Percentiles rank a stretch among this genome's conserved stretches.
Evolutionary conservation across 2,113 vertebrate genomes (phyloP).

Genomic region (Cynocephalus volans): DNA sequence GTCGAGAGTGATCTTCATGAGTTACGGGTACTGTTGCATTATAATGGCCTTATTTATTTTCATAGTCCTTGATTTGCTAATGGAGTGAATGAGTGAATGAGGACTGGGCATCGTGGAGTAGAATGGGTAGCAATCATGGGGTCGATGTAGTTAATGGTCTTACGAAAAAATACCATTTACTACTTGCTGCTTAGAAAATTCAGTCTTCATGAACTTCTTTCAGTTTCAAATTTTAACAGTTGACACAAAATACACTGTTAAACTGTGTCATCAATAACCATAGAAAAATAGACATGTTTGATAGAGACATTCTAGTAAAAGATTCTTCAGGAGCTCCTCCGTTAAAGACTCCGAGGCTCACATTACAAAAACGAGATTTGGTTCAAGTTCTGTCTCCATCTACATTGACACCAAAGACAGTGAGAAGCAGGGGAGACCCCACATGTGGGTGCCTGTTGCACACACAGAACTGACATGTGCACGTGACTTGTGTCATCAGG

Average conservation of each 20-base stretch:
- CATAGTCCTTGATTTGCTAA: constrained; percentile 43
- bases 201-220: constrained; percentile 87
- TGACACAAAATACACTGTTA: constrained; percentile 91
- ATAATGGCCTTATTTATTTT: not conserved
- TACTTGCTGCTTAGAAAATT: constrained; percentile 89
- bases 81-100: not conserved
- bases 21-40: not conserved
- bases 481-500: constrained; percentile 57
- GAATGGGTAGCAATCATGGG: constrained; percentile 27
- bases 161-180: constrained; percentile 86
- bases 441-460: constrained; percentile 74
- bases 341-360: constrained; percentile 87
- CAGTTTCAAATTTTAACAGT: constrained; percentile 87
- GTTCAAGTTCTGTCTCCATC: constrained; percentile 86
- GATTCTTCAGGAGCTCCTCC: constrained; percentile 84
- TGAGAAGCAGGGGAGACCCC: constrained; percentile 67
- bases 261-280: constrained; percentile 88
- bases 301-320: constrained; percentile 90
- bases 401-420: constrained; percentile 84
- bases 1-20: not conserved
- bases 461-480: constrained; percentile 76
- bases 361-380: constrained; percentile 88
- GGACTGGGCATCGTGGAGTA: not conserved
- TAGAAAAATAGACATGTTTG: constrained; percentile 93
- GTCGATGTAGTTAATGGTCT: constrained; percentile 20